Conservation (phyloP, 2,888 invertebrate genomes). For the Aspidapion aeneum region DNA sequence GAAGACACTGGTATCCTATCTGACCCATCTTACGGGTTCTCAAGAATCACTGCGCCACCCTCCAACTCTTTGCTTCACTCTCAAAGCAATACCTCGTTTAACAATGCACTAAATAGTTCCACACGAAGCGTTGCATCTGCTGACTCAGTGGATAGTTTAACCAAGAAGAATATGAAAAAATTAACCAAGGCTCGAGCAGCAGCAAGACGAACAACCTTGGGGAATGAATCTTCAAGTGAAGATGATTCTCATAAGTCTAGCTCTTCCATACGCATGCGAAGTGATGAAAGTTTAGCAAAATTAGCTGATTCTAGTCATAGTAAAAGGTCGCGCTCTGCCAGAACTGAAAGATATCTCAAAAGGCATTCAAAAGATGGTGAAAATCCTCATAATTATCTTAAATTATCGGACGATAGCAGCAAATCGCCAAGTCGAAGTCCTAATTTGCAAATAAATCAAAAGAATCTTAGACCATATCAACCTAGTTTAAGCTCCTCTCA, state of each 20-base stretch:
- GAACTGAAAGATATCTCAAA: constrained; percentile 78
- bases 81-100: constrained; percentile 32
- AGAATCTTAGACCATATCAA: constrained; percentile 25
- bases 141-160: constrained; percentile 51
- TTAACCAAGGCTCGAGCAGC: constrained; percentile 64
- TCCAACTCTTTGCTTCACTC: constrained; percentile 40
- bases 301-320: constrained; percentile 53
- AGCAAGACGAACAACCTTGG: constrained; percentile 58
- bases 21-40: constrained; percentile 51
- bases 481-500: constrained; percentile 33
- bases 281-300: constrained; percentile 59
- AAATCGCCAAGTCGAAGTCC: constrained; percentile 40
- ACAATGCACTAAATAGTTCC: constrained; percentile 31
- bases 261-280: constrained; percentile 63
- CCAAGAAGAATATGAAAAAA: constrained; percentile 56
- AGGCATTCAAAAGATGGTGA: constrained; percentile 71
- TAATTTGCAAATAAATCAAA: constrained; percentile 28
- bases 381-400: constrained; percentile 44
- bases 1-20: constrained; percentile 57
- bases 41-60: constrained; percentile 34
- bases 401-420: constrained; percentile 38
- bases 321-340: constrained; percentile 65
- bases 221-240: constrained; percentile 66
- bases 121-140: constrained; percentile 42
- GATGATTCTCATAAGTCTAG: constrained; percentile 67